phyloP scores from a whole-genome alignment of 1,140 invertebrate species.

The Triops longicaudatus region DNA sequence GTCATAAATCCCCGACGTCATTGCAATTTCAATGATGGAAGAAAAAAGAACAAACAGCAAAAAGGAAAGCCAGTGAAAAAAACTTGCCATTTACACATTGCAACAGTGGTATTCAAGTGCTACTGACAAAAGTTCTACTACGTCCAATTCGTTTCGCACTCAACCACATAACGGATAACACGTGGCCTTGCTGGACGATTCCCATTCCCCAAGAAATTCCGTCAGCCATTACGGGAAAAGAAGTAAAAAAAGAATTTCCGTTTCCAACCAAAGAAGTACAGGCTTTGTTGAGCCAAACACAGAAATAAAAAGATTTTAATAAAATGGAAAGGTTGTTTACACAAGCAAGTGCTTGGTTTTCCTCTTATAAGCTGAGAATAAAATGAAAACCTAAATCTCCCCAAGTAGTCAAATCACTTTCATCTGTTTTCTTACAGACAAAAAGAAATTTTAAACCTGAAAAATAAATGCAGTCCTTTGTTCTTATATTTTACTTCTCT shows the following conservation, averaged over 20 bases:
- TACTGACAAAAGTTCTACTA: background rate
- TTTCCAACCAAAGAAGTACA: background rate
- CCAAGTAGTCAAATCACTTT: no score
- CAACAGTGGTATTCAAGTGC: slow-evolving; percentile 17
- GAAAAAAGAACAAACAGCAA: slow-evolving; percentile 26
- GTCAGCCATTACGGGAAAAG: background rate
- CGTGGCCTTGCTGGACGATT: slow-evolving; percentile 20
- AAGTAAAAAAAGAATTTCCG: background rate
- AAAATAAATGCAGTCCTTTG: background rate
- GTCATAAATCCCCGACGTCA: background rate
- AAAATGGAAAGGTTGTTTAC: no score
- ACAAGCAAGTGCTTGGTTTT: no score
- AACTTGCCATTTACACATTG: slow-evolving; percentile 1
- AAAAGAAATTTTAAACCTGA: background rate
- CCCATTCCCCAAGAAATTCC: background rate
- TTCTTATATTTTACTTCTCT: slow-evolving; percentile 5
- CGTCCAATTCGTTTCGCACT: slow-evolving; percentile 18
- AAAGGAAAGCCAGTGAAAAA: slow-evolving; percentile 17
- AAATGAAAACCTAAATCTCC: no score
- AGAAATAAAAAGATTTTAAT: no score
- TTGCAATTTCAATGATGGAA: slow-evolving; percentile 9
- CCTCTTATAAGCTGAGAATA: no score
- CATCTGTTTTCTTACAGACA: no score
- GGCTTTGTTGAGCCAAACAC: background rate
- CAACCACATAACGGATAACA: slow-evolving; percentile 13